Percentiles rank a stretch among this genome's conserved stretches.
These are phyloP conservation scores for Vulpes lagopus DNA, from an alignment of 2,113 vertebrate species.

Conservation along the genomic window DNA sequence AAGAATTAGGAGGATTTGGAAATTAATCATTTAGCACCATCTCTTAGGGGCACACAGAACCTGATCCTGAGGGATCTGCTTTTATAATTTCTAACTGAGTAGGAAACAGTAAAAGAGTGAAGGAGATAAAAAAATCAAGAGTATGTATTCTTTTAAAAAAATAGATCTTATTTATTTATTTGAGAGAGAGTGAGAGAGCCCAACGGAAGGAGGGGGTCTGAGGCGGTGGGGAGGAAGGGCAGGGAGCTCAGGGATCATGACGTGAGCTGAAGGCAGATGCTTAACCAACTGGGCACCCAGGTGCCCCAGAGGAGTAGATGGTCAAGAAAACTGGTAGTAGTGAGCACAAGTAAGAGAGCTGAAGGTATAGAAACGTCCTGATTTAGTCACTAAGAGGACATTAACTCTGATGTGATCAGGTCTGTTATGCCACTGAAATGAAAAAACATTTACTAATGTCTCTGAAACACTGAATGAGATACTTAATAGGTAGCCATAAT, in stretches of 20 bases:
- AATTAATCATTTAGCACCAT: conserved; percentile 14
- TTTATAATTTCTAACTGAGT: conserved; percentile 19
- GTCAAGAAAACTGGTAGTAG: neutral
- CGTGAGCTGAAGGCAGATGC: neutral
- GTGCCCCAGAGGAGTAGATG: neutral
- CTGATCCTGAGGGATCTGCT: neutral
- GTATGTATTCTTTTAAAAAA: neutral
- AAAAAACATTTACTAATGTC: neutral
- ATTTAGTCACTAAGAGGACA: neutral
- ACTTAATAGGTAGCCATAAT: neutral
- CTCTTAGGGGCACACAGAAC: neutral
- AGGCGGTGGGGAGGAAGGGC: neutral
- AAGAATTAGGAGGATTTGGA: neutral
- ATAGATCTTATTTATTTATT: neutral
- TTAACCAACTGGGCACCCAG: too few relatives aligned
- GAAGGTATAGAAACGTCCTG: neutral
- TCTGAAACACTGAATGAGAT: conserved; percentile 5
- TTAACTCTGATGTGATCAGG: neutral
- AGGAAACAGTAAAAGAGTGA: conserved; percentile 12
- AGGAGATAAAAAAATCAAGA: neutral
- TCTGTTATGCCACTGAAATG: neutral
- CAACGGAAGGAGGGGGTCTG: neutral
- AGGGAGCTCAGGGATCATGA: neutral
- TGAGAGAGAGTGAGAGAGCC: neutral
- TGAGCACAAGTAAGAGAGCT: conserved; percentile 35